A percentile compares a stretch with the other conserved stretches of the same genome.
Evolutionary conservation across 37 sponge, comb jelly and placozoan species (phyloP).

Genomic region (Beroe forskalii): DNA sequence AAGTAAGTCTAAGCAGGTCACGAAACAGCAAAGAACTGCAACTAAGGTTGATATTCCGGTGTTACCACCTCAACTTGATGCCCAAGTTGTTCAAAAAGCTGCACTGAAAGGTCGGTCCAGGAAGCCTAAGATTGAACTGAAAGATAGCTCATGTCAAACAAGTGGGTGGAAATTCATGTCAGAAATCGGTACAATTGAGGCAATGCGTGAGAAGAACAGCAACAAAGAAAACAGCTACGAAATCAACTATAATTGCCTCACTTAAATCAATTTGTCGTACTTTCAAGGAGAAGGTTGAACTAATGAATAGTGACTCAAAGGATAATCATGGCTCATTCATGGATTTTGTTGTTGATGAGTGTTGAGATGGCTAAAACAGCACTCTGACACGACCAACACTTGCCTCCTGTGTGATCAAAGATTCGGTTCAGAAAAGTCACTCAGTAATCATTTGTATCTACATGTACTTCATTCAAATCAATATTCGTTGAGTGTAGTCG

Average conservation of each 20-base stretch:
- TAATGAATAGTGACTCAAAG: not conserved
- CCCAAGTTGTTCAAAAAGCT: not conserved
- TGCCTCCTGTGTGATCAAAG: slow-evolving; percentile 40
- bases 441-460: not conserved
- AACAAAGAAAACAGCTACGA: slow-evolving; percentile 23
- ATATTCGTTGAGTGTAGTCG: slow-evolving; percentile 26
- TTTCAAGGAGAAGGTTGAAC: slow-evolving; percentile 11
- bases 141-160: slow-evolving; percentile 23
- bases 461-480: not conserved
- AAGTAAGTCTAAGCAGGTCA: not conserved
- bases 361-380: slow-evolving; percentile 13
- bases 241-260: slow-evolving; percentile 20
- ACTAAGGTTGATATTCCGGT: not conserved
- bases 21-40: not conserved
- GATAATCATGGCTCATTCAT: not conserved
- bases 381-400: not conserved
- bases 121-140: not conserved
- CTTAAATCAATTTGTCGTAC: not conserved
- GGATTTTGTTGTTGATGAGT: not conserved
- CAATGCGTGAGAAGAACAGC: not conserved
- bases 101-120: not conserved
- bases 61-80: not conserved
- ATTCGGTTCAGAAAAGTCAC: not conserved
- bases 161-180: slow-evolving; percentile 66
- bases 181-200: slow-evolving; percentile 51